Evolutionary conservation across 1,140 invertebrate species (phyloP).

Genomic region (Ceratina australensis): DNA sequence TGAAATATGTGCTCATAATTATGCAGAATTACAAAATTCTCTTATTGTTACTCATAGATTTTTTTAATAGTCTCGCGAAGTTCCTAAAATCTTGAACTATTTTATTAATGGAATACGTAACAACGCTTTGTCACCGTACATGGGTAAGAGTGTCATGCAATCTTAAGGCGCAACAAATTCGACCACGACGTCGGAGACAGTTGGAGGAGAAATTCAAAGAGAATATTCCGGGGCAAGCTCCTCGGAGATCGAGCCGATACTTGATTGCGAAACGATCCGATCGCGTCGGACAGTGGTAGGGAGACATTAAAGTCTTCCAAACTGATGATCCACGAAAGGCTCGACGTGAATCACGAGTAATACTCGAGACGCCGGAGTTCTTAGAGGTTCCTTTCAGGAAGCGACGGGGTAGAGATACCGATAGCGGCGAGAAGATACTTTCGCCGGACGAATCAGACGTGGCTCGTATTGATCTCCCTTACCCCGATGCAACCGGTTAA

Average conservation of each 20-base stretch:
- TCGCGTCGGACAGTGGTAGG: not conserved
- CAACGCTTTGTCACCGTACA: too few species aligned
- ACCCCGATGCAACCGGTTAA: conserved; percentile 23
- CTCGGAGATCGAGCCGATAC: not conserved
- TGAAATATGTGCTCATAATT: too few species aligned
- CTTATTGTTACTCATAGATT: too few species aligned
- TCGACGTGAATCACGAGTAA: not conserved
- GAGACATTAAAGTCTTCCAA: conserved; percentile 7
- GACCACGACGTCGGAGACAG: too few species aligned
- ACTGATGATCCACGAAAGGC: conserved; percentile 1
- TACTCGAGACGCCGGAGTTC: not conserved
- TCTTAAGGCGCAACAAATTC: too few species aligned
- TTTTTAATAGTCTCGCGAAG: too few species aligned
- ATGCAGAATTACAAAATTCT: too few species aligned
- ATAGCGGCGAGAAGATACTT: not conserved
- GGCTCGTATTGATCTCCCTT: conserved; percentile 21
- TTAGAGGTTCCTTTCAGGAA: not conserved
- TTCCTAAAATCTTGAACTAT: too few species aligned
- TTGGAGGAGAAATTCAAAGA: too few species aligned
- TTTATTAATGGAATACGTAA: too few species aligned
- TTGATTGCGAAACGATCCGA: not conserved
- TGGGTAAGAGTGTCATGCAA: too few species aligned
- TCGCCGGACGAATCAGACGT: conserved; percentile 19
- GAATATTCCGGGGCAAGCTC: too few species aligned
- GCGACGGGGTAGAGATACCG: not conserved